Evolutionary conservation across 1,140 invertebrate genomes (phyloP).

Genomic region (Thaumetopoea pityocampa): DNA sequence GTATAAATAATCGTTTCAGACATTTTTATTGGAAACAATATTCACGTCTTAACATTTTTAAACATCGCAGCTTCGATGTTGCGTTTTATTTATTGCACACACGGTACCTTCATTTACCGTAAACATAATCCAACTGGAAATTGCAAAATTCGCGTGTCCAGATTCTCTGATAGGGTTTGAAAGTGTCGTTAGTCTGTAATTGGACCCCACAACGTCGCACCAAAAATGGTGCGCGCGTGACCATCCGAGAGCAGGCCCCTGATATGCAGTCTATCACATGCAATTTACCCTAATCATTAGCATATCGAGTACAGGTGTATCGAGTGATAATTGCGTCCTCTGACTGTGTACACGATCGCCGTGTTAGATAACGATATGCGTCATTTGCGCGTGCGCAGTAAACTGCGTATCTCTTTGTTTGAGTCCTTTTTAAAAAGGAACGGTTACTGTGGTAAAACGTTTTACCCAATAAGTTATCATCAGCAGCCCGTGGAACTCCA

Average conservation of each 20-base stretch:
- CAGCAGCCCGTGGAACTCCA: too few species aligned
- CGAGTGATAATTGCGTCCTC: slow-evolving; percentile 52
- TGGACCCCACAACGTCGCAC: slow-evolving; percentile 20
- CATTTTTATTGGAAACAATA: background rate
- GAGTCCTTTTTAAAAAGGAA: too few species aligned
- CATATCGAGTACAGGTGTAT: slow-evolving; percentile 41
- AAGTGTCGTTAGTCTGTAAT: slow-evolving; percentile 24
- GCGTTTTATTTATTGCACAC: too few species aligned
- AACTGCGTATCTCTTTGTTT: slow-evolving; percentile 25
- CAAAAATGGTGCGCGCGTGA: slow-evolving; percentile 31
- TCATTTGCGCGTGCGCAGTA: slow-evolving; percentile 39
- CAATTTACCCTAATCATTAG: slow-evolving; percentile 36
- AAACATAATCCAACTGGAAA: background rate
- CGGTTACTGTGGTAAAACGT: too few species aligned
- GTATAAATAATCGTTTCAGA: background rate
- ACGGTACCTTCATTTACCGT: background rate
- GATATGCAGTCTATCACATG: slow-evolving; percentile 10
- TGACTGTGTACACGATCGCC: slow-evolving; percentile 44
- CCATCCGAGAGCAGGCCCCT: slow-evolving; percentile 12
- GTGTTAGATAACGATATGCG: slow-evolving; percentile 49
- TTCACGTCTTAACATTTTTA: too few species aligned
- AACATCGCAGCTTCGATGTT: too few species aligned
- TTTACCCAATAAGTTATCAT: too few species aligned
- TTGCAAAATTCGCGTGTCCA: too few species aligned
- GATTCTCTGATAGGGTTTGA: background rate